Conservation (phyloP, 2,888 invertebrate species). For the Cylloceria caligata region DNA sequence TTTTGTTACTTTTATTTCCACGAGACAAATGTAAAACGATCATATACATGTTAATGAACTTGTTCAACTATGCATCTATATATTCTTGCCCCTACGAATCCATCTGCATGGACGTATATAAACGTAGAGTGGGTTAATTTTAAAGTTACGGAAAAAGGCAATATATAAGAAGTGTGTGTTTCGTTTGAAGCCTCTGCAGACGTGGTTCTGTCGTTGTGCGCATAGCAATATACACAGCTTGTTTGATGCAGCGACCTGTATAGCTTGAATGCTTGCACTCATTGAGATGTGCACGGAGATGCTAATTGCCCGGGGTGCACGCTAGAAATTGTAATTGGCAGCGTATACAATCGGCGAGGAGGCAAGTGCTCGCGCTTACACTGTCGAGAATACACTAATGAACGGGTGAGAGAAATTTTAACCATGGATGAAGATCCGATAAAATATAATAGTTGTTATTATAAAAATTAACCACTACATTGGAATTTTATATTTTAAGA, state of each 20-base stretch:
- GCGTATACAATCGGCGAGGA: conserved; percentile 33
- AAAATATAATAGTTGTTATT: too few relatives aligned
- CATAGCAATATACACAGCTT: conserved; percentile 7
- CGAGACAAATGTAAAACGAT: neutral
- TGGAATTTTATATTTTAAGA: too few relatives aligned
- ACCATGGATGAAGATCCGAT: too few relatives aligned
- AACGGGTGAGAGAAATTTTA: too few relatives aligned
- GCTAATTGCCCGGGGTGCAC: conserved; percentile 26
- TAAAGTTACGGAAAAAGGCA: conserved; percentile 27
- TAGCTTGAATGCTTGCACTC: neutral
- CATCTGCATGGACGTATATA: conserved; percentile 25
- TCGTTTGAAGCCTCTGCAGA: conserved; percentile 31
- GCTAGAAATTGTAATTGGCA: conserved; percentile 54
- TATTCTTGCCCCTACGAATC: neutral
- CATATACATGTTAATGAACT: conserved; percentile 21
- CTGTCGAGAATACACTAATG: neutral
- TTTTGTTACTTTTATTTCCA: neutral
- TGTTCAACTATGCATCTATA: neutral
- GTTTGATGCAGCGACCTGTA: neutral
- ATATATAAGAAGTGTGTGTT: conserved; percentile 24
- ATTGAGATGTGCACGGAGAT: conserved; percentile 11
- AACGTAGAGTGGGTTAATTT: conserved; percentile 14
- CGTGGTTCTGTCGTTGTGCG: neutral
- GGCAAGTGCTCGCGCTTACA: conserved; percentile 1
- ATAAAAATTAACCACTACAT: too few relatives aligned